Percentiles rank a stretch among this genome's conserved stretches.
These are phyloP conservation scores for Artemia sp. DNA, from an alignment of 2,888 invertebrate species.

Conservation along the genomic window DNA sequence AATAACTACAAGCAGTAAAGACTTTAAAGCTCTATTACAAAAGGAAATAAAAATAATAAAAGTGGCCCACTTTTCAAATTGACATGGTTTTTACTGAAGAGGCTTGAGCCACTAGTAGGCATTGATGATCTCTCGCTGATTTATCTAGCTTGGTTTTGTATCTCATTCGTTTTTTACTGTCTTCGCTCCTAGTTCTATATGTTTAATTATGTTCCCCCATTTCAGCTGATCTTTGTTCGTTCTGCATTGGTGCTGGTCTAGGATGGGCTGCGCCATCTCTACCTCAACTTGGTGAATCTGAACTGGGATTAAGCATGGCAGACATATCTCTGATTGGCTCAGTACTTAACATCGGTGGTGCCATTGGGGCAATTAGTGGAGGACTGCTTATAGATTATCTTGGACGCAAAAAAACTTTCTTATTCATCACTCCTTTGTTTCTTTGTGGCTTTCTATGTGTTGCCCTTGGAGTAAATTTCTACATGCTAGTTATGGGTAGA, in stretches of 20 bases:
- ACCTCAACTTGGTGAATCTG: background rate
- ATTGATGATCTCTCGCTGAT: too few relatives aligned
- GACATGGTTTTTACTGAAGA: too few relatives aligned
- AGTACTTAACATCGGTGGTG: conserved; percentile 1
- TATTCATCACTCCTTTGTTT: background rate
- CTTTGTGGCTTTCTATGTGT: background rate
- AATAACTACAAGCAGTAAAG: too few relatives aligned
- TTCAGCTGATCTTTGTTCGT: conserved; percentile 8
- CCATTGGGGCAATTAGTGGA: conserved; percentile 2
- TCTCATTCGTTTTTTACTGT: too few relatives aligned
- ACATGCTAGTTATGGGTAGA: background rate
- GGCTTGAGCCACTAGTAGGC: too few relatives aligned
- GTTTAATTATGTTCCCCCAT: background rate
- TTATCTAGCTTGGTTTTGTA: too few relatives aligned
- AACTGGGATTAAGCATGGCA: background rate
- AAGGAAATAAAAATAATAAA: too few relatives aligned
- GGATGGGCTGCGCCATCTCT: background rate
- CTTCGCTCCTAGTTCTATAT: too few relatives aligned
- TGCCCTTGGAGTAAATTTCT: background rate
- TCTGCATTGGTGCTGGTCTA: background rate
- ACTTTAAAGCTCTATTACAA: too few relatives aligned
- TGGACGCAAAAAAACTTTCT: background rate
- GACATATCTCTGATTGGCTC: background rate
- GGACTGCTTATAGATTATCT: background rate
- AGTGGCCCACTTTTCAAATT: too few relatives aligned